Base-by-base conservation (phyloP, 2,113 vertebrate genomes). In the Melanotaenia duboulayi region DNA sequence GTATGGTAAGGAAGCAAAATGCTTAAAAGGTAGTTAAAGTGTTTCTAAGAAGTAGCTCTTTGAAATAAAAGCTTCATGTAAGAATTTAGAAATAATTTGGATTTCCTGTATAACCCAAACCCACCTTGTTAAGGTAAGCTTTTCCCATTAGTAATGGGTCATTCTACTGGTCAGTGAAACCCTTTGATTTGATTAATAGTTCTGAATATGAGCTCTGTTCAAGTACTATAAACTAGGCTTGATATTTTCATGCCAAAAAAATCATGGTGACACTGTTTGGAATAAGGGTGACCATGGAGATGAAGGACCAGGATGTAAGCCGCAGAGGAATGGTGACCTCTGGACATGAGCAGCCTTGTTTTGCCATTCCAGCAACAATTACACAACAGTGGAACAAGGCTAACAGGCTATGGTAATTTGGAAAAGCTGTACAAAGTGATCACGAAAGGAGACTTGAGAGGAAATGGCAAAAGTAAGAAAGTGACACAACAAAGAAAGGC, bases 221-320 rank as follows among this genome's bases (percentile, higher is more conserved):
- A 50, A 48, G 16, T 35, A 70, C 57, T 88, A 87, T 66, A 56
- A 89, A 83, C 78, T 50, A 20, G 76, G 37, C 57, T 78, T 83
- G 39, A 72, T 74, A 42, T 83, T 73, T 71, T 73, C 73, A 76
- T 57, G 4, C 16, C 8, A 25, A 22, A 50, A 50, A 69, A 64
- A 56, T 42, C 64, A 82, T 58, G 48, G 46, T 49, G 63, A 61
- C 40, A 28, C 9, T 54, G 76, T 84, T 91, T 87, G 73, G 71
- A 87, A 82, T 75, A 77, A 51, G 48, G 67, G 90, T 91, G 83
- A 65, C 91, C 85, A 83, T 91, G 87, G 90, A 74, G 87, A 92
- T 80, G 80, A 73, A 85, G 65, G 71, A 71, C 66, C 85, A 91
- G 82, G 86, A 92, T 89, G 68, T 91, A 80, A 86, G 83, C 84